phyloP scores from a whole-genome alignment of 2,113 vertebrate genomes.

The Tringa solitaria region DNA sequence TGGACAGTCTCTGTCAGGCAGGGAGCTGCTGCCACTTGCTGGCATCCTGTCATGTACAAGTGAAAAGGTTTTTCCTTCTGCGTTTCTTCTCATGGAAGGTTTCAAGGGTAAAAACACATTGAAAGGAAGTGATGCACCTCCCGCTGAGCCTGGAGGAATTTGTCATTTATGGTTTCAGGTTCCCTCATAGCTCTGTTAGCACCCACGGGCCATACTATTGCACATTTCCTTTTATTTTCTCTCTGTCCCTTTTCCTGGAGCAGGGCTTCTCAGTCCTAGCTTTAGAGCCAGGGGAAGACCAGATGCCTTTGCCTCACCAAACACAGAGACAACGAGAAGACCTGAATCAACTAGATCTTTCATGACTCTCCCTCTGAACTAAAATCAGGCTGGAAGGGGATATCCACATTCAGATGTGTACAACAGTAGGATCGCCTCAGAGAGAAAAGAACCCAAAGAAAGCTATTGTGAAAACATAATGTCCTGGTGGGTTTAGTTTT shows the following conservation, averaged over 20 bases:
- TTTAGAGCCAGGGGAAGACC: background rate
- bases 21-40: slow-evolving; percentile 60
- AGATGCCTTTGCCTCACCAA: background rate
- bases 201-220: background rate
- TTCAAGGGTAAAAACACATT: background rate
- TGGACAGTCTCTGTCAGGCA: background rate
- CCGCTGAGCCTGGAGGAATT: background rate
- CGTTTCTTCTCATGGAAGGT: background rate
- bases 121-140: background rate
- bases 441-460: background rate
- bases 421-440: background rate
- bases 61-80: background rate
- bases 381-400: background rate
- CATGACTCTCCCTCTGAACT: background rate
- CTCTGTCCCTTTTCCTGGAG: background rate
- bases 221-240: background rate
- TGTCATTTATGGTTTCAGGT: background rate
- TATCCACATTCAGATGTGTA: background rate
- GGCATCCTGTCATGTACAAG: background rate
- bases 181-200: background rate
- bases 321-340: background rate
- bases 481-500: background rate
- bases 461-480: background rate
- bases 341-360: background rate
- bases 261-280: background rate